phyloP scores from a whole-genome alignment of 2,888 invertebrate species.

The Cryptocephalus primarius region DNA sequence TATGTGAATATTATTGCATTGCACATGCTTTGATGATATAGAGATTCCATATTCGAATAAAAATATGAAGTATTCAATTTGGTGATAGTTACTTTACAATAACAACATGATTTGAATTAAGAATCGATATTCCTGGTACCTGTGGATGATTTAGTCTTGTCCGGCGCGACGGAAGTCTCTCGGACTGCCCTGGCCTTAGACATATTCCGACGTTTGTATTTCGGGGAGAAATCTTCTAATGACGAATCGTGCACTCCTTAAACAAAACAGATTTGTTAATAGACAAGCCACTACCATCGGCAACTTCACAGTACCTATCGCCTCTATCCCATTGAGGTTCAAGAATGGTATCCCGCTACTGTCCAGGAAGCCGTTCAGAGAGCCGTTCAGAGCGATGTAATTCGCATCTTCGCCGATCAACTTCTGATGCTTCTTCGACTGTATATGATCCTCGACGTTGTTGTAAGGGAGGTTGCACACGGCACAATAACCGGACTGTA shows the following conservation, averaged over 20 bases:
- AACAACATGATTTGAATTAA: no score
- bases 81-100: no score
- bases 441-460: slow-evolving; percentile 58
- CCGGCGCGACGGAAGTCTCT: slow-evolving; percentile 12
- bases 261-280: slow-evolving; percentile 2
- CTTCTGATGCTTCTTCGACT: slow-evolving; percentile 61
- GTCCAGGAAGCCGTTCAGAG: slow-evolving; percentile 46
- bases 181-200: slow-evolving; percentile 13
- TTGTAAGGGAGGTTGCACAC: slow-evolving; percentile 68
- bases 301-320: slow-evolving; percentile 20
- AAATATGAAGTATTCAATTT: no score
- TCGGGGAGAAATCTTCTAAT: slow-evolving; percentile 17
- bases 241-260: slow-evolving; percentile 17
- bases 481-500: slow-evolving; percentile 60
- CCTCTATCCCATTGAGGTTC: slow-evolving; percentile 43
- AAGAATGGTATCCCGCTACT: slow-evolving; percentile 60
- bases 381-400: slow-evolving; percentile 61
- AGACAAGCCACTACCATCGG: background rate
- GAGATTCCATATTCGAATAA: no score
- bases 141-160: slow-evolving; percentile 11
- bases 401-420: slow-evolving; percentile 65
- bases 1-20: no score
- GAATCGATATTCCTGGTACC: no score
- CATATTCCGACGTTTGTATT: slow-evolving; percentile 16
- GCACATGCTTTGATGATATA: no score